Evolutionary conservation across 2,888 invertebrate species (phyloP), one percentile per base, ranked within the genome.

Genomic region (Heliconius erato): DNA sequence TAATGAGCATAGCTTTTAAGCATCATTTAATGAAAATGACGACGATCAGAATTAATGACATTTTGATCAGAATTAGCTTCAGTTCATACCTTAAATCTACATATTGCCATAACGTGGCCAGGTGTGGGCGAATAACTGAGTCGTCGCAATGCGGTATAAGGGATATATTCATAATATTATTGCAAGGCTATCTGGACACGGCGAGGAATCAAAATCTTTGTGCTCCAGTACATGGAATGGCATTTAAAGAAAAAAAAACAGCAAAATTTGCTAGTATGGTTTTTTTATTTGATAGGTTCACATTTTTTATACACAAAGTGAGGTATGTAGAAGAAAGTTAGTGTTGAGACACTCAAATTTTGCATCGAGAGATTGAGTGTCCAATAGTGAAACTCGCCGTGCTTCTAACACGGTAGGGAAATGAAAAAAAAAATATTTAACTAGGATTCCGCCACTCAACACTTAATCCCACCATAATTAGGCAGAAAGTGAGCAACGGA

Each of bases 121-220:
- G 95, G 94, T 95, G 95, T 93, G 91, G 89, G 91, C 91, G 92
- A 94, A 93, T 94, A 94, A 92, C 93, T 92, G 93, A 94, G 91
- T 91, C 94, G 94, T 94, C 95, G 95, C 95, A 95, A 92, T 95
- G 95, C 95, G 93, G 94, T 92, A 91, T 89, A 90, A 87, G 89
- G 88, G 90, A 93, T 92, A 92, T 93, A 93, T 94, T 94, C 94
- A 94, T 94, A 93, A 91, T 93, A 92, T 93, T 94, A 92, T 93
- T 87, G 88, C 86, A 84, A 84, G 79, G 87, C 87, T 86, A 85
- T 82, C 86, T 85, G 85, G 85, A 83, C 83, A 83, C 32, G 79
- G 78, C 82, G 79, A 79, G 83, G 84, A 85, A 86, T 85, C 84
- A 84, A 84, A 84, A 86, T 83, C 82, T 81, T 74, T 71, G 77